Base-by-base conservation (phyloP, 2,888 invertebrate species). In the Bellardia bayeri region DNA sequence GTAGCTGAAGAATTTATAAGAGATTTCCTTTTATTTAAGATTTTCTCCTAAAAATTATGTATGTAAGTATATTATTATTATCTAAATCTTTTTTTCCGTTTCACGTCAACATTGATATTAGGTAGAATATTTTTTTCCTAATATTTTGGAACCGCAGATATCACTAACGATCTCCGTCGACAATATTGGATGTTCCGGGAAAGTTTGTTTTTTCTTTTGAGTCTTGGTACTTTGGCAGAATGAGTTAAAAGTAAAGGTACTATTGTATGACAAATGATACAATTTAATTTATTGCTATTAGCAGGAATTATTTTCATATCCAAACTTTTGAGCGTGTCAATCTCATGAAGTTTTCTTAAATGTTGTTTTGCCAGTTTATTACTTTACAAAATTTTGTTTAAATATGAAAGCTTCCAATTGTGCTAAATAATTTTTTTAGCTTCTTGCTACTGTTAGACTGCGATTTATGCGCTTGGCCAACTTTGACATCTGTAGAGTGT, bases 281-380 rank as follows among this genome's bases (percentile, higher is more conserved):
- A 89, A n/a, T 68, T 51, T 40, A 89, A 58, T 51, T 85, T 88
- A 54, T 87, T 79, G 2, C 14, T 56, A 7, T 85, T 76, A 9
- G 61, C 69, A 5, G 56, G 14, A 9, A 76, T 5, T 23, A 58
- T n/a, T 45, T 63, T 58, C 89, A 89, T 89, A n/a, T 86, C 61
- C 30, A 89, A 45, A 2, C 88, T 86, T 11, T 74, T 56, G 3
- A 86, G 56, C 1, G 88, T 85, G 45, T 87, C 49, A 58, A 89
- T 84, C 13, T 78, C 33, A 58, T 89, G 89, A 4, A 45, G 14
- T 45, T 56, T 85, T 42, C 69, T 63, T 42, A 89, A 56, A 75
- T 89, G 89, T 9, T 68, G 14, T 13, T 23, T 23, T 84, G 88
- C 85, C 86, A 89, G 3, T 82, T 42, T 14, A 71, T 49, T 16